These are phyloP conservation scores for Aphidius ervi DNA, from an alignment of 1,140 invertebrate species.

Conservation along the genomic window DNA sequence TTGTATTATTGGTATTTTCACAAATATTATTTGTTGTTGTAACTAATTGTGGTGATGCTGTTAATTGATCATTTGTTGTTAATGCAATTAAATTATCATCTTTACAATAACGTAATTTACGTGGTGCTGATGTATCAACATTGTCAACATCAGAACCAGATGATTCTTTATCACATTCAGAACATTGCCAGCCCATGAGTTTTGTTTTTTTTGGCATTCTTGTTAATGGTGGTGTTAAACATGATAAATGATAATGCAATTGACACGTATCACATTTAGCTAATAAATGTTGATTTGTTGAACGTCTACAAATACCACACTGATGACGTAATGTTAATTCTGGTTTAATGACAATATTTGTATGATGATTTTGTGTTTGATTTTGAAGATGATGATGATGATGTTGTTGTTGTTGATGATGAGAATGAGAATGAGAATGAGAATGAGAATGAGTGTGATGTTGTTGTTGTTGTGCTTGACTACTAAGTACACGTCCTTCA, in stretches of 20 bases:
- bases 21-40: slow-evolving; percentile 30
- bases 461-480: slow-evolving; percentile 56
- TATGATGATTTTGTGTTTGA: too few species aligned
- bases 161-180: slow-evolving; percentile 79
- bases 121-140: slow-evolving; percentile 71
- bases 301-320: slow-evolving; percentile 80
- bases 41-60: slow-evolving; percentile 41
- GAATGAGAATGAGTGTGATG: background rate
- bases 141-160: slow-evolving; percentile 71
- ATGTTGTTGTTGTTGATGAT: slow-evolving; percentile 34
- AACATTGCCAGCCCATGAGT: slow-evolving; percentile 88
- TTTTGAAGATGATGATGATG: too few species aligned
- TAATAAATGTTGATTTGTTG: slow-evolving; percentile 80
- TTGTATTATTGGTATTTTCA: background rate
- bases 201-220: slow-evolving; percentile 94
- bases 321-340: slow-evolving; percentile 52
- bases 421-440: too few species aligned
- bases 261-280: slow-evolving; percentile 93
- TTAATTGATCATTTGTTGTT: slow-evolving; percentile 36
- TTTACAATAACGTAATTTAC: slow-evolving; percentile 71
- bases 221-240: slow-evolving; percentile 86
- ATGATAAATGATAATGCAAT: slow-evolving; percentile 88
- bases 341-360: slow-evolving; percentile 35
- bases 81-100: slow-evolving; percentile 50
- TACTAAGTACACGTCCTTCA: slow-evolving; percentile 56